Conservation (phyloP, 2,888 invertebrate species). For the Flexamia atlantica region DNA sequence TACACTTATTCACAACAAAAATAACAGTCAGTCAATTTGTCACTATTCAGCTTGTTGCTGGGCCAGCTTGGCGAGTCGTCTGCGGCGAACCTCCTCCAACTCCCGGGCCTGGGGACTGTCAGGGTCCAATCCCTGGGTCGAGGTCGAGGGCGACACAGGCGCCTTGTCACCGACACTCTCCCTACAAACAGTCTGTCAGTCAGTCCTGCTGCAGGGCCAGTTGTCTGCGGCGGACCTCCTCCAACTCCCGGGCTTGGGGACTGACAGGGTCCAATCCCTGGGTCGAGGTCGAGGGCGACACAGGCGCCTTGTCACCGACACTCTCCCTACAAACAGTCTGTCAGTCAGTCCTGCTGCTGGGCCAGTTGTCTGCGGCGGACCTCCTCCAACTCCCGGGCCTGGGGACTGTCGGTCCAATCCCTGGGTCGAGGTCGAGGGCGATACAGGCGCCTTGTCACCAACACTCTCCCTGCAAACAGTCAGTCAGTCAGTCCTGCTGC, state of each 20-base stretch:
- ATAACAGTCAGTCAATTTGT: conserved; percentile 18
- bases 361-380: conserved; percentile 84
- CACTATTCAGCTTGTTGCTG: conserved; percentile 14
- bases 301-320: background rate
- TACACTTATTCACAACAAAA: conserved; percentile 33
- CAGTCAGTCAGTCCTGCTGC: background rate
- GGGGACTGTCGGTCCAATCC: conserved; percentile 5
- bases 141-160: background rate
- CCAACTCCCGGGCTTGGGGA: conserved; percentile 76
- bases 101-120: conserved; percentile 75
- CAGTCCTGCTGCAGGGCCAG: too few species aligned
- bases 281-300: conserved; percentile 1
- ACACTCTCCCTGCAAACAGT: background rate
- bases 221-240: conserved; percentile 83
- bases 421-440: background rate
- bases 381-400: conserved; percentile 77
- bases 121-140: background rate
- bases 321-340: background rate
- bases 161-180: background rate
- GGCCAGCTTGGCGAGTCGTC: conserved; percentile 86
- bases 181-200: too few species aligned
- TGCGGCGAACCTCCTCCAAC: conserved; percentile 80
- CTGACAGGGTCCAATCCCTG: background rate
- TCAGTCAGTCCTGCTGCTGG: conserved; percentile 18
- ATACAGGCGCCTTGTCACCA: background rate